These are phyloP conservation scores for Drosophila crucigera DNA, from an alignment of 2,888 invertebrate species.

Conservation along the genomic window DNA sequence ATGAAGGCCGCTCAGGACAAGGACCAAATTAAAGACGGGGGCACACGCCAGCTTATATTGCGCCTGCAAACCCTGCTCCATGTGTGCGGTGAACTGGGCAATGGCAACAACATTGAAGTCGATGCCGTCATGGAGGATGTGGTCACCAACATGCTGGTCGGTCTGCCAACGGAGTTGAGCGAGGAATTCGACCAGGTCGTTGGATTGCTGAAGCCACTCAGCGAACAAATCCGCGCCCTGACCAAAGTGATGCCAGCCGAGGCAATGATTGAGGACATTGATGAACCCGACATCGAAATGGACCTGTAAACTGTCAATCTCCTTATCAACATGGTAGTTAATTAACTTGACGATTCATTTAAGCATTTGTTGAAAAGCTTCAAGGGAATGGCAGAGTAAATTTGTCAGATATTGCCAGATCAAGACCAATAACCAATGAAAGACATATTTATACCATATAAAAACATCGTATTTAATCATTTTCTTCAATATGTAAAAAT, in stretches of 20 bases:
- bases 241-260: conserved; percentile 1
- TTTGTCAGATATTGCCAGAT: neutral
- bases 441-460: neutral
- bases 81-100: conserved; percentile 39
- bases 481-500: conserved; percentile 43
- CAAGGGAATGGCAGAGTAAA: neutral
- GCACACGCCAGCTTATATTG: conserved; percentile 34
- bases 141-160: conserved; percentile 22
- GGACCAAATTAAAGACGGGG: conserved; percentile 1
- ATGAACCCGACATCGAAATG: conserved; percentile 31
- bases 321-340: neutral
- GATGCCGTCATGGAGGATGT: conserved; percentile 31
- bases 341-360: neutral
- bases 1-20: conserved; percentile 12
- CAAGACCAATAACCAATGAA: neutral
- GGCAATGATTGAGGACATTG: conserved; percentile 6
- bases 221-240: conserved; percentile 18
- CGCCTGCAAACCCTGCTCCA: conserved; percentile 55
- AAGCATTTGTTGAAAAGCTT: neutral
- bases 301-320: neutral
- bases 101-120: conserved; percentile 40
- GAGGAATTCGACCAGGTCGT: conserved; percentile 3
- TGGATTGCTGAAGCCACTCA: conserved; percentile 18
- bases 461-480: neutral
- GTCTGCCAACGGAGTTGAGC: conserved; percentile 28